Percentiles rank a stretch among this genome's conserved stretches.
Evolutionary conservation across 2,113 vertebrate species (phyloP).

Genomic region (Columba janthina): DNA sequence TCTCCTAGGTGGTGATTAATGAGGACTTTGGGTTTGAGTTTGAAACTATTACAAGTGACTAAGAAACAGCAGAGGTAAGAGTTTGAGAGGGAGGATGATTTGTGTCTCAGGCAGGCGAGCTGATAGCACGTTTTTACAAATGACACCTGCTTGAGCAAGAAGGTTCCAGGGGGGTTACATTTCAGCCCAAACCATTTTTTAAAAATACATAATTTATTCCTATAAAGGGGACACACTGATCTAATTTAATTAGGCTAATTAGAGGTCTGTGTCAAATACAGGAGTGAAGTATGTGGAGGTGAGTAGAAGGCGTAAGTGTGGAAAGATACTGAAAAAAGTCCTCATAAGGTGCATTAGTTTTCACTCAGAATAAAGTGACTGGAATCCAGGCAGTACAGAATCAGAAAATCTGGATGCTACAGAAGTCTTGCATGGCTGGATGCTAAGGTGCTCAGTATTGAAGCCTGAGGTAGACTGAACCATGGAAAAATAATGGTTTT

Average conservation of each 20-base stretch:
- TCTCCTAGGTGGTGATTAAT: neutral
- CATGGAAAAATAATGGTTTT: neutral
- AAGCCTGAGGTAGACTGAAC: neutral
- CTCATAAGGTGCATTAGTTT: neutral
- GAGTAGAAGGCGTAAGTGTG: neutral
- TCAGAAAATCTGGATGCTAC: neutral
- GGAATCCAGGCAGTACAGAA: neutral
- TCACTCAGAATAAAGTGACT: constrained; percentile 1
- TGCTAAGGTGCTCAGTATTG: neutral
- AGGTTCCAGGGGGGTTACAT: neutral
- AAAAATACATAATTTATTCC: constrained; percentile 19
- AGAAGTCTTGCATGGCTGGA: neutral
- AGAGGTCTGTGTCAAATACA: constrained; percentile 24
- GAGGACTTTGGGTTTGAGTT: neutral
- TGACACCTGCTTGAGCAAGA: constrained; percentile 16
- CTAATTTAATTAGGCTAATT: constrained; percentile 53
- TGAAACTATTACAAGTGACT: neutral
- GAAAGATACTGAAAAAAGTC: neutral
- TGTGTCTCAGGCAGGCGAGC: neutral
- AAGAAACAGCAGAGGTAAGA: neutral
- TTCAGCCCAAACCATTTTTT: constrained; percentile 1
- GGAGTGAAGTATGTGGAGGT: constrained; percentile 2
- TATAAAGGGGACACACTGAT: constrained; percentile 1
- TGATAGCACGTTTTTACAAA: constrained; percentile 21
- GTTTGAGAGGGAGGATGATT: neutral